Evolutionary conservation across 2,888 invertebrate species (phyloP).

Genomic region (Gymnosoma rotundatum): DNA sequence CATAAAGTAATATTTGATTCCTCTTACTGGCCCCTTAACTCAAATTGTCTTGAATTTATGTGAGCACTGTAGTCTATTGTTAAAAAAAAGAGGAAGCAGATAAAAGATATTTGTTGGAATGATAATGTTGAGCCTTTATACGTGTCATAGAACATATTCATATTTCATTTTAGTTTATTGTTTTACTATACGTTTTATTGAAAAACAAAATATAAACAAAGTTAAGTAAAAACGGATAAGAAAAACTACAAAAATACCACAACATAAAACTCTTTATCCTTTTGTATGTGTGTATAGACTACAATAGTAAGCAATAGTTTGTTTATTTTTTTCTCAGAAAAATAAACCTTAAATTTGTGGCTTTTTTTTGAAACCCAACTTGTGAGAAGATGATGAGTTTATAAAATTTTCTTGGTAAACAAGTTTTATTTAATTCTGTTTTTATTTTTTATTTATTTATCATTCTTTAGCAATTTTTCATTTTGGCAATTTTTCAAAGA

Average conservation of each 20-base stretch:
- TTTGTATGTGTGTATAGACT: not conserved
- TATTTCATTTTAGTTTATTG: constrained; percentile 68
- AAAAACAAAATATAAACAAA: constrained; percentile 12
- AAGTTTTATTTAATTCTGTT: constrained; percentile 40
- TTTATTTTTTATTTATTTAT: not conserved
- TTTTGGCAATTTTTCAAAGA: constrained; percentile 63
- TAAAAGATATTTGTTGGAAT: constrained; percentile 49
- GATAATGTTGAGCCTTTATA: constrained; percentile 59
- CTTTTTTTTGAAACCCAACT: constrained; percentile 7
- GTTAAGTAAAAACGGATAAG: not conserved
- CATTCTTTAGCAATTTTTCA: constrained; percentile 13
- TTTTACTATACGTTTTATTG: constrained; percentile 47
- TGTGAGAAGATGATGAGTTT: constrained; percentile 40
- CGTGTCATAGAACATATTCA: constrained; percentile 69
- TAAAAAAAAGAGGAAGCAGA: not conserved
- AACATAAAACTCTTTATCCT: not conserved
- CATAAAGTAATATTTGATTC: too few species aligned
- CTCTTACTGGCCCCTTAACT: not conserved
- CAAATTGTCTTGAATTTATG: not conserved
- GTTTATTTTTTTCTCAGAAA: not conserved
- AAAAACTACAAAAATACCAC: constrained; percentile 8
- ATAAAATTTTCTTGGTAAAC: constrained; percentile 58
- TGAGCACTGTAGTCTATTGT: constrained; percentile 11
- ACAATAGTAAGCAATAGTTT: not conserved
- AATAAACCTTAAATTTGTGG: constrained; percentile 27